phyloP scores from a whole-genome alignment of 2,113 vertebrate genomes.

The Falco punctatus region DNA sequence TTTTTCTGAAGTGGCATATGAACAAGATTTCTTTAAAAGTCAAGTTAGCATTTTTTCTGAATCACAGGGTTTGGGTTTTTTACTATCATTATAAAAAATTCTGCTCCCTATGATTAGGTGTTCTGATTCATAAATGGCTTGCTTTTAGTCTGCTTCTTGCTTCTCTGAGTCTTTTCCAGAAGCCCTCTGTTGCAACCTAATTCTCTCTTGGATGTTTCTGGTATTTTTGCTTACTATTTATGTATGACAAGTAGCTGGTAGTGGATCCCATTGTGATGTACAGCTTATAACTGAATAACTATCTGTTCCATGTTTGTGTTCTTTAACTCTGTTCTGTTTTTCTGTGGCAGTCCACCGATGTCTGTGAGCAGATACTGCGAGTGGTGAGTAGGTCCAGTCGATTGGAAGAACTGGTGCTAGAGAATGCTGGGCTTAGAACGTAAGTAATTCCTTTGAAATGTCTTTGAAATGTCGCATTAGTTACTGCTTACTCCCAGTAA shows the following conservation, averaged over 20 bases:
- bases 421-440: constrained; percentile 94
- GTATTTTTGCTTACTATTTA: neutral
- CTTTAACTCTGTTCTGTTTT: constrained; percentile 42
- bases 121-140: neutral
- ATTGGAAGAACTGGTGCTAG: constrained; percentile 92
- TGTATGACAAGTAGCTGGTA: neutral
- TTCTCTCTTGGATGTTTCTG: neutral
- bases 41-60: neutral
- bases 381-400: constrained; percentile 91
- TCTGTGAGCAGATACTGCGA: constrained; percentile 94
- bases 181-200: neutral
- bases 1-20: neutral
- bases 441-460: constrained; percentile 72
- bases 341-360: constrained; percentile 86
- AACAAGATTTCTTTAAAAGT: neutral
- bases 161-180: neutral
- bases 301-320: neutral
- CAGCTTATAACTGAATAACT: neutral
- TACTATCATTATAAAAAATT: neutral
- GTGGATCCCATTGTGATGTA: neutral
- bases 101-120: neutral
- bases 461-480: neutral
- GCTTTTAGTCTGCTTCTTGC: neutral
- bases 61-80: neutral
- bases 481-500: neutral